Percentiles rank a stretch among this genome's conserved stretches.
Conservation (phyloP, 2,113 vertebrate genomes). For the Bungarus multicinctus region DNA sequence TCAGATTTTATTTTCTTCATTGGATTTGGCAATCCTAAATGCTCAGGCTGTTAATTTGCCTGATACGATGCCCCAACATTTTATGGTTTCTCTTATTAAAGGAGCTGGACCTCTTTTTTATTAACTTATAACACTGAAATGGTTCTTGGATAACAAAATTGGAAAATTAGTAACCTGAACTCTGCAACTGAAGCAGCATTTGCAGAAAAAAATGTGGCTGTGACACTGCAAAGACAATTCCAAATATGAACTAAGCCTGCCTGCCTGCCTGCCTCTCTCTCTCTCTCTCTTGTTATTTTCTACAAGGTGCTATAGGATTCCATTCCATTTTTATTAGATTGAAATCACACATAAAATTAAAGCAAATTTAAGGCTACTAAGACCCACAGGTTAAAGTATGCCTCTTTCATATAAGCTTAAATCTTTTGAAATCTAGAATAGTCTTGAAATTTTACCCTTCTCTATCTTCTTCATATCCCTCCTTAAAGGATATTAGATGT, state of each 20-base stretch:
- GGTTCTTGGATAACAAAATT: slow-evolving; percentile 58
- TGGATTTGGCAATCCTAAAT: background rate
- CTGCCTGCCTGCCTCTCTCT: background rate
- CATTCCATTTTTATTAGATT: slow-evolving; percentile 10
- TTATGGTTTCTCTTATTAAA: slow-evolving; percentile 53
- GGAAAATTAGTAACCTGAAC: slow-evolving; percentile 58
- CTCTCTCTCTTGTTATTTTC: slow-evolving; percentile 29
- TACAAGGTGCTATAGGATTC: background rate
- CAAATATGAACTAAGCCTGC: slow-evolving; percentile 9
- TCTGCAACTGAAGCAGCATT: slow-evolving; percentile 39
- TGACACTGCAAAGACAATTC: slow-evolving; percentile 30
- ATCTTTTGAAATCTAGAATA: background rate
- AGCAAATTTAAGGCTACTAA: background rate
- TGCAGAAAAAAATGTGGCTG: slow-evolving; percentile 42
- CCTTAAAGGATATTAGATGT: background rate
- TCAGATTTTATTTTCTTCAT: slow-evolving; percentile 25
- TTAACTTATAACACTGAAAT: slow-evolving; percentile 60
- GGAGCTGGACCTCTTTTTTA: slow-evolving; percentile 50
- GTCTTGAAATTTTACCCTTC: background rate
- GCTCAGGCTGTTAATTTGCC: slow-evolving; percentile 36
- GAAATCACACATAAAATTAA: slow-evolving; percentile 4
- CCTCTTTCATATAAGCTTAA: background rate
- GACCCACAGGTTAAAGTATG: background rate
- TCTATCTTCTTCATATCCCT: background rate
- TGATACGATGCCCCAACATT: slow-evolving; percentile 11